These are phyloP conservation scores for Acanthosepion esculentum DNA, from an alignment of 2,888 invertebrate species.

Conservation along the genomic window DNA sequence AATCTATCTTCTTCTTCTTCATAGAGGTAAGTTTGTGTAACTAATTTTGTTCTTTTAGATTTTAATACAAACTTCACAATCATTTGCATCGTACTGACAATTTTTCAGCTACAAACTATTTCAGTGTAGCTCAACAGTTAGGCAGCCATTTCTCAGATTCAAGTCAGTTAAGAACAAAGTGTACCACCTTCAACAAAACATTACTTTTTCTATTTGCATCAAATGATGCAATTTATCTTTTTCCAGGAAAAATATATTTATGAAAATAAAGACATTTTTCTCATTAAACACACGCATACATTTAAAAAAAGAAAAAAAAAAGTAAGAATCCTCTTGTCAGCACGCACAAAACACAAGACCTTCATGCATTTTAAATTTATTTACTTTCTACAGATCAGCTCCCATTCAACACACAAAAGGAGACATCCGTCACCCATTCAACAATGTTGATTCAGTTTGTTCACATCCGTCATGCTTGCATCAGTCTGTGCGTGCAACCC, in stretches of 20 bases:
- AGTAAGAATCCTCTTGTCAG: neutral
- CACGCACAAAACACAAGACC: slow-evolving; percentile 44
- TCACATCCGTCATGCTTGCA: slow-evolving; percentile 46
- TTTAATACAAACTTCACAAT: no score
- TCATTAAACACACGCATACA: neutral
- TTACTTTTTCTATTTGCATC: neutral
- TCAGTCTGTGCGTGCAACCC: slow-evolving; percentile 45
- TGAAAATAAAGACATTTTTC: slow-evolving; percentile 8
- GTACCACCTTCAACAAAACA: slow-evolving; percentile 14
- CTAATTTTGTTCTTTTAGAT: neutral
- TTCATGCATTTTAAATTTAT: slow-evolving; percentile 46
- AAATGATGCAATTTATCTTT: neutral
- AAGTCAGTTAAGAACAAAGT: neutral
- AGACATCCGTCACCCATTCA: slow-evolving; percentile 48
- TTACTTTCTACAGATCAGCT: slow-evolving; percentile 48
- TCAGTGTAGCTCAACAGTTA: neutral
- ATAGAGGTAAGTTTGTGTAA: neutral
- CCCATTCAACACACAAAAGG: slow-evolving; percentile 47
- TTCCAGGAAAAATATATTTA: slow-evolving; percentile 8
- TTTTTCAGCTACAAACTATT: neutral
- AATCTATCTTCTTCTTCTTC: neutral
- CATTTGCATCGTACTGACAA: neutral
- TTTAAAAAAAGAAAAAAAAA: neutral
- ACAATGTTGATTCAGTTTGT: slow-evolving; percentile 46
- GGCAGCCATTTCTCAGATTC: slow-evolving; percentile 33